A percentile compares a stretch with the other conserved stretches of the same genome.
These are phyloP conservation scores for Alitta virens DNA, from an alignment of 2,888 invertebrate species.

Conservation along the genomic window DNA sequence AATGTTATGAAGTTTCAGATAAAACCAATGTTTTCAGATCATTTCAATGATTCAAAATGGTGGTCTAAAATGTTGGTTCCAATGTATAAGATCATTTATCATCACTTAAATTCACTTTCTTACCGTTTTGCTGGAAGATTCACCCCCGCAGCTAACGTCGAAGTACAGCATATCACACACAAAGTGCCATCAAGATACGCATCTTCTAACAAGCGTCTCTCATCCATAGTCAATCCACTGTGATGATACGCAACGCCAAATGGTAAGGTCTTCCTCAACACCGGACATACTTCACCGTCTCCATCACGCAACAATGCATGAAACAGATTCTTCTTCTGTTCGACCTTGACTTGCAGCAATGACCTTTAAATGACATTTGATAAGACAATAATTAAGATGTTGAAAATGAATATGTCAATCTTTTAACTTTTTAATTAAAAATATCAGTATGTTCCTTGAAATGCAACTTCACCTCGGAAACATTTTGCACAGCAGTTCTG, in stretches of 20 bases:
- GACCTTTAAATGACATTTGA: background rate
- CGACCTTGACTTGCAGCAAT: background rate
- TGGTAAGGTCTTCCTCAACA: slow-evolving; percentile 68
- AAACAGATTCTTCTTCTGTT: slow-evolving; percentile 63
- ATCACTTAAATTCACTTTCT: background rate
- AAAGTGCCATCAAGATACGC: slow-evolving; percentile 76
- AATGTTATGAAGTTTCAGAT: too few relatives aligned
- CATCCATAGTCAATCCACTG: slow-evolving; percentile 78
- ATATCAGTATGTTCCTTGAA: background rate
- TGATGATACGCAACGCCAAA: slow-evolving; percentile 93
- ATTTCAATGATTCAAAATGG: too few relatives aligned
- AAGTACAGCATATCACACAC: slow-evolving; percentile 88
- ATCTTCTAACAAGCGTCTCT: slow-evolving; percentile 78
- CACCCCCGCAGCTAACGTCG: slow-evolving; percentile 95
- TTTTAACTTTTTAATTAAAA: too few relatives aligned
- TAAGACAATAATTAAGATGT: too few relatives aligned
- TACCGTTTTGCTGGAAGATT: slow-evolving; percentile 86
- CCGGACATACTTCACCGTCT: slow-evolving; percentile 66
- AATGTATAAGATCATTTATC: background rate
- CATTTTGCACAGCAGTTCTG: slow-evolving; percentile 70
- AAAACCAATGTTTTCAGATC: too few relatives aligned
- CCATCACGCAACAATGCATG: slow-evolving; percentile 67
- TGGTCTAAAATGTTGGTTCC: too few relatives aligned
- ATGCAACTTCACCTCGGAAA: slow-evolving; percentile 53
- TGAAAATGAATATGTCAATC: too few relatives aligned